These are phyloP conservation scores for Denticeps clupeoides DNA, from an alignment of 2,797 vertebrate genomes.

Conservation along the genomic window DNA sequence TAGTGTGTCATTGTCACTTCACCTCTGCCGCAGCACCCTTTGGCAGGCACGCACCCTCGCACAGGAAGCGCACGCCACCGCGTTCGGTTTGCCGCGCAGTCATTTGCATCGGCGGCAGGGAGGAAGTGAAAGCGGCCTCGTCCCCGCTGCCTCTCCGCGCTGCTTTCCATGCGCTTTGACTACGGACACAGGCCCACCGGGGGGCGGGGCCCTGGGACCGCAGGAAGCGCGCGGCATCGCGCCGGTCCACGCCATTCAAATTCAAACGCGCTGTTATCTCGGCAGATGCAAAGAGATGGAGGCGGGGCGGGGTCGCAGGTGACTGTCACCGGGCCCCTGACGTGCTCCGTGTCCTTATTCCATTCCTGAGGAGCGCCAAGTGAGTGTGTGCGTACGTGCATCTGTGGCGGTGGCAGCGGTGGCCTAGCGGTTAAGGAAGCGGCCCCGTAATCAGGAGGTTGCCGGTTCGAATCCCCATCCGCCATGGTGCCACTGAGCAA, in stretches of 20 bases:
- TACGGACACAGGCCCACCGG: constrained; percentile 38
- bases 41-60: constrained; percentile 16
- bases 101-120: constrained; percentile 23
- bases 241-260: constrained; percentile 44
- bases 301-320: neutral
- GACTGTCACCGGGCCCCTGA: too few relatives aligned
- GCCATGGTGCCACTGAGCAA: too few relatives aligned
- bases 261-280: constrained; percentile 49
- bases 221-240: constrained; percentile 44
- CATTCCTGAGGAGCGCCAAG: neutral
- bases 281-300: too few relatives aligned
- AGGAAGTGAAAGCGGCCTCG: constrained; percentile 24
- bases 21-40: too few relatives aligned
- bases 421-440: too few relatives aligned
- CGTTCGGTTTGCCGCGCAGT: constrained; percentile 4
- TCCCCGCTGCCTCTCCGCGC: constrained; percentile 15
- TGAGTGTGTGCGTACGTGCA: neutral
- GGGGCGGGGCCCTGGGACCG: constrained; percentile 34
- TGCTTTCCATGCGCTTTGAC: constrained; percentile 55
- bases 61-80: constrained; percentile 22
- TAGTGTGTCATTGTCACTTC: too few relatives aligned
- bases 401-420: too few relatives aligned
- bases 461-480: too few relatives aligned
- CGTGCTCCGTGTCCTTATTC: too few relatives aligned
- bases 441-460: too few relatives aligned